Evolutionary conservation across 2,888 invertebrate species (phyloP), one percentile per base, ranked within the genome.

Genomic region (Coenonympha glycerion): DNA sequence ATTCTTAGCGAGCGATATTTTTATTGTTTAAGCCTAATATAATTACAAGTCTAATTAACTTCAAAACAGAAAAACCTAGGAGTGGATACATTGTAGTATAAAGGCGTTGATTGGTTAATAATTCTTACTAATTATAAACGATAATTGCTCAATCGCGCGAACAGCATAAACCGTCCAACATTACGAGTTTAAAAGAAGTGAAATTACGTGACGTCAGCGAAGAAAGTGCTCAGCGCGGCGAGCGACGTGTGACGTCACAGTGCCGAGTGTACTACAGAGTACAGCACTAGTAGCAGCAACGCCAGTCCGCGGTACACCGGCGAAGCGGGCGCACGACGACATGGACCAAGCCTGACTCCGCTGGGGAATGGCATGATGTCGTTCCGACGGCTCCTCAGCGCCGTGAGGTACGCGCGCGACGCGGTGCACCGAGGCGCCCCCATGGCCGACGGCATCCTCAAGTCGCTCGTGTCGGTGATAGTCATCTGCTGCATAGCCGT

Each of bases 401-500:
- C 85, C 60, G 78, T 83, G 55, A 75, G 84, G 39, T 72, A 76
- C 31, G 86, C 84, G 61, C 79, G 82, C 52, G 79, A 77, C 41
- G 81, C 82, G 44, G 60, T 84, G 36, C 69, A 75, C 16, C 71
- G 80, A 26, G 79, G 79, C 37, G 79, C 85, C 22, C 85, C 85
- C 2, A 62, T 83, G 66, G 83, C 83, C 6, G 79, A 84, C 53
- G 76, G 77, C 56, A 69, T 87, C 6, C 62, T 87, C 19, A 85
- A 86, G 63, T 83, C 84, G 19, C 55, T 87, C 24, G 63, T 87
- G 28, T 83, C 87, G 5, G 63, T 88, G 15, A 58, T 83, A 37
- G 79, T 87, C 50, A 81, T 82, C 49, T 79, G 78, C 61, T 84
- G 80, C 56, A 83, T 87, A 28, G 83, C 87, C 28, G 76, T 85